Percentiles rank a stretch among this genome's conserved stretches.
Conservation (phyloP, 2,797 vertebrate genomes). For the Todus mexicanus region DNA sequence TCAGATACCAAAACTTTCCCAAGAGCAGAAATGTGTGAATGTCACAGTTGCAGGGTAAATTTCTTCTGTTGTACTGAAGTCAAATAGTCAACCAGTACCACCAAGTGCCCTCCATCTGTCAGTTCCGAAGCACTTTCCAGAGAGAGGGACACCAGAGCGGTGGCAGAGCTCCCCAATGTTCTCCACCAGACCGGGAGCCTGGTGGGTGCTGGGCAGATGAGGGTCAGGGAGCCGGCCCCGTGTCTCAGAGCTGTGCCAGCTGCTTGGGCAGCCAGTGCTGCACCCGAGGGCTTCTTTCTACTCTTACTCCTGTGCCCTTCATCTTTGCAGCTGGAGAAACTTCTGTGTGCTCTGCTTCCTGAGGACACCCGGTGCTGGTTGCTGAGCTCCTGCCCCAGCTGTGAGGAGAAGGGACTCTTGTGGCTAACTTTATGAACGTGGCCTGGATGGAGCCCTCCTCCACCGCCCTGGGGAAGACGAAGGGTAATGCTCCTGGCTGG, state of each 20-base stretch:
- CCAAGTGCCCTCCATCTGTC: neutral
- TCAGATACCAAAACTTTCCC: neutral
- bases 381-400: neutral
- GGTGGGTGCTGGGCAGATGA: neutral
- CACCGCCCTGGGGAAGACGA: slow-evolving; percentile 42
- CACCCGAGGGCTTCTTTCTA: neutral
- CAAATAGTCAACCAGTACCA: neutral
- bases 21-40: neutral
- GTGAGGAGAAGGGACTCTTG: neutral
- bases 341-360: fast-evolving
- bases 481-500: slow-evolving; percentile 13
- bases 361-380: fast-evolving
- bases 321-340: neutral
- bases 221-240: fast-evolving
- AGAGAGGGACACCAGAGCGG: neutral
- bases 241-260: fast-evolving
- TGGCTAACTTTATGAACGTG: neutral
- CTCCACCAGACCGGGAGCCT: fast-evolving
- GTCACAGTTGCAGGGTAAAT: neutral
- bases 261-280: neutral
- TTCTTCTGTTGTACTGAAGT: neutral
- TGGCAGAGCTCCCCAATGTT: neutral
- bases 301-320: neutral
- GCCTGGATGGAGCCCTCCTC: slow-evolving; percentile 27
- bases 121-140: neutral